Base-by-base conservation (phyloP, 1,140 invertebrate species). In the Octopus bimaculoides region DNA sequence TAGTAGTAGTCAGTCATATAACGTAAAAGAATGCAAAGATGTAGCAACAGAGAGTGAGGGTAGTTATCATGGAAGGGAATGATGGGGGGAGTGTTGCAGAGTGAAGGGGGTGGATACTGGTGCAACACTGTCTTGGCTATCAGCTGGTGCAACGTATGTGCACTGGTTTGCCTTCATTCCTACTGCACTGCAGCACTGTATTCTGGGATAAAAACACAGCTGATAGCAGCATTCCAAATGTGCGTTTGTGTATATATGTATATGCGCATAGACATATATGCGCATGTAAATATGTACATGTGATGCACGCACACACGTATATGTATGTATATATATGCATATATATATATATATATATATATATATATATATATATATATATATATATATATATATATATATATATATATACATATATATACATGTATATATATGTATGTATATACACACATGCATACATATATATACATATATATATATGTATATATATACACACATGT, bases 271-370 rank as follows among this genome's bases (percentile, higher is more conserved):
- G 9, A 9, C 4, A 61, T 61, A 61, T 61, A 61, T 4, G 56
- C 4, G 9, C 56, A 61, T 61, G 17, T 61, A 61, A 12, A 61
- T 61, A 61, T 61, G 17, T 61, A 61, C 17, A 61, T 61, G 17
- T 61, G 17, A 61, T 17, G 17, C 17, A 61, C 56, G 4, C 17
- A 61, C 56, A 61, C 4, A 4, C 17, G 4, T 61, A 61, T 61
- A 61, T 61, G 4, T 17, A 61, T 1, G 17, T 17, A 4, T 61
- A 61, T 17, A 61, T 61, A 61, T 61, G 17, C 17, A 61, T 4
- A 61, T 61, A 61, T 61, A 61, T 61, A 61, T 61, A 61, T 61
- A 61, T 61, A 61, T 61, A 61, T 14, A 61, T 61, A 61, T 61
- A 61, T 61, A 61, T 14, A 14, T 61, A 61, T 61, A 61, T 61